Conservation (phyloP, 2,797 vertebrate species). For the Hephaestus fuliginosus region DNA sequence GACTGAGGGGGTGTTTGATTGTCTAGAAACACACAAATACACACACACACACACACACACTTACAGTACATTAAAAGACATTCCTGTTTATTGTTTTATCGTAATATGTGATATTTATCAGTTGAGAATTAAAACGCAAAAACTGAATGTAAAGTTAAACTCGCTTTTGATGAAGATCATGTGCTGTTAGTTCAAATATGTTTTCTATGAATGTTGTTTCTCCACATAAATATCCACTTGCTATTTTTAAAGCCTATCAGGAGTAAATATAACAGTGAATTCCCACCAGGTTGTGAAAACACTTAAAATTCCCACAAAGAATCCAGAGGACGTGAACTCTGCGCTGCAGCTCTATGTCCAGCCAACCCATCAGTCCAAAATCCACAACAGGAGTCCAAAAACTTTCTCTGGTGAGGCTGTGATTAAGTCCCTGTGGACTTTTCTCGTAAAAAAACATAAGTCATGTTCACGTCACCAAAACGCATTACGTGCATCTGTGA, state of each 20-base stretch:
- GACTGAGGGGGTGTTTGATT: conserved; percentile 42
- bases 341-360: too few relatives aligned
- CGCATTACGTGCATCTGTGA: not conserved
- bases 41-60: conserved; percentile 16
- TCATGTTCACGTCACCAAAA: not conserved
- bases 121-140: not conserved
- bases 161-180: too few relatives aligned
- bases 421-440: too few relatives aligned
- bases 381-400: too few relatives aligned
- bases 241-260: not conserved
- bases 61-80: not conserved
- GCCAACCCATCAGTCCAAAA: too few relatives aligned
- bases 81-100: not conserved
- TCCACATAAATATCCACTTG: not conserved
- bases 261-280: not conserved
- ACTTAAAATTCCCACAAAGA: not conserved
- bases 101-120: not conserved
- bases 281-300: not conserved
- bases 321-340: too few relatives aligned
- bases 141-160: not conserved
- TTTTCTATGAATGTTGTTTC: not conserved
- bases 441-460: too few relatives aligned
- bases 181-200: not conserved
- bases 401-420: too few relatives aligned
- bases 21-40: conserved; percentile 6